Evolutionary conservation across 2,113 vertebrate genomes (phyloP).

Genomic region (Zosterops lateralis): DNA sequence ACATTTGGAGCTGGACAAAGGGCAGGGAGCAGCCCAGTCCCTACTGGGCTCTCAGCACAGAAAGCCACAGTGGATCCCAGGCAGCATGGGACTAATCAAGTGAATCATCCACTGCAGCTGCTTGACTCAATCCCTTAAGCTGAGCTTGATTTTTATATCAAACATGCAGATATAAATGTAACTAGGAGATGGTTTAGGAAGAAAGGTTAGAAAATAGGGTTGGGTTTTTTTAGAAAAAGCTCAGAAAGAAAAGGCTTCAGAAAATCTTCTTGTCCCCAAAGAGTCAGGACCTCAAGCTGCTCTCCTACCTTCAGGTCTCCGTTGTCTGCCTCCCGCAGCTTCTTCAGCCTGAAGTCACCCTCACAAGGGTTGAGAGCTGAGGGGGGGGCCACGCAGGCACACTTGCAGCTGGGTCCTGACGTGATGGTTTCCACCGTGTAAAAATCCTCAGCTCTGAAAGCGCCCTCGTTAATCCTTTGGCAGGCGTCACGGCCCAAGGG

Average conservation of each 20-base stretch:
- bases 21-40: not conserved
- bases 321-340: slow-evolving; percentile 82
- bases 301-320: slow-evolving; percentile 86
- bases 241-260: not conserved
- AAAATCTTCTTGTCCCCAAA: not conserved
- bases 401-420: slow-evolving; percentile 90
- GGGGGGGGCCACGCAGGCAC: slow-evolving; percentile 89
- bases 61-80: not conserved
- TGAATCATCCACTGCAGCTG: slow-evolving; percentile 31
- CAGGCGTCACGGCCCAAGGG: slow-evolving; percentile 88
- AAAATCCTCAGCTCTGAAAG: slow-evolving; percentile 78
- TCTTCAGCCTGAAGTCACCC: slow-evolving; percentile 87
- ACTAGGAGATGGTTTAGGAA: not conserved
- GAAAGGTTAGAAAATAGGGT: not conserved
- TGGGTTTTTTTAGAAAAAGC: not conserved
- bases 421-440: slow-evolving; percentile 94
- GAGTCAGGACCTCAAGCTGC: not conserved
- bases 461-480: slow-evolving; percentile 78
- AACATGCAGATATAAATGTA: not conserved
- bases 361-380: slow-evolving; percentile 91
- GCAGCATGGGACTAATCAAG: not conserved
- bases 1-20: not conserved
- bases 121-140: not conserved
- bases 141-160: not conserved
- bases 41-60: not conserved